phyloP scores from a whole-genome alignment of 2,113 vertebrate genomes.

The Solenodon paradoxus region DNA sequence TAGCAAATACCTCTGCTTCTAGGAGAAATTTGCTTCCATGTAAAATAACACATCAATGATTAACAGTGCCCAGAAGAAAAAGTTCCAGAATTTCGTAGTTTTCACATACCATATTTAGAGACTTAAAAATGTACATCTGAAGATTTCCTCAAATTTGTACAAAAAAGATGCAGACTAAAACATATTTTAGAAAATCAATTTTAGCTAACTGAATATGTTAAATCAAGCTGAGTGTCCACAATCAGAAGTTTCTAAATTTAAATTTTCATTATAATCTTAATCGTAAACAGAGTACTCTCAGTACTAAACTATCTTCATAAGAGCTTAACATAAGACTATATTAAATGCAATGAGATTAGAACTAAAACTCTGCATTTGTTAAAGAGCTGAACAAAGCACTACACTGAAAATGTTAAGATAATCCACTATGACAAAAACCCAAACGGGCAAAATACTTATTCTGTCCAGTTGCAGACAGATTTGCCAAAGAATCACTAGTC shows the following conservation, averaged over 20 bases:
- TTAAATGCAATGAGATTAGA: too few species aligned
- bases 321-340: not conserved
- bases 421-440: constrained; percentile 74
- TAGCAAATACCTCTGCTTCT: not conserved
- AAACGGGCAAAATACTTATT: constrained; percentile 60
- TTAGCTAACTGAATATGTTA: not conserved
- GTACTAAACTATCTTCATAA: not conserved
- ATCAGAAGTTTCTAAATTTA: not conserved
- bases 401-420: constrained; percentile 57
- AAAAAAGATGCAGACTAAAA: not conserved
- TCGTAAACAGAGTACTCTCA: not conserved
- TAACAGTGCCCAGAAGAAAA: not conserved
- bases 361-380: too few species aligned
- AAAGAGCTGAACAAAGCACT: not conserved
- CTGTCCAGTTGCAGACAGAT: constrained; percentile 57
- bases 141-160: not conserved
- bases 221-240: not conserved
- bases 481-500: constrained; percentile 72
- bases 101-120: not conserved
- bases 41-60: not conserved
- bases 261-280: not conserved
- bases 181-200: not conserved
- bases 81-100: too few species aligned
- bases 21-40: not conserved
- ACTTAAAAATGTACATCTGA: not conserved